phyloP scores from a whole-genome alignment of 2,113 vertebrate genomes.

The Hylia prasina region DNA sequence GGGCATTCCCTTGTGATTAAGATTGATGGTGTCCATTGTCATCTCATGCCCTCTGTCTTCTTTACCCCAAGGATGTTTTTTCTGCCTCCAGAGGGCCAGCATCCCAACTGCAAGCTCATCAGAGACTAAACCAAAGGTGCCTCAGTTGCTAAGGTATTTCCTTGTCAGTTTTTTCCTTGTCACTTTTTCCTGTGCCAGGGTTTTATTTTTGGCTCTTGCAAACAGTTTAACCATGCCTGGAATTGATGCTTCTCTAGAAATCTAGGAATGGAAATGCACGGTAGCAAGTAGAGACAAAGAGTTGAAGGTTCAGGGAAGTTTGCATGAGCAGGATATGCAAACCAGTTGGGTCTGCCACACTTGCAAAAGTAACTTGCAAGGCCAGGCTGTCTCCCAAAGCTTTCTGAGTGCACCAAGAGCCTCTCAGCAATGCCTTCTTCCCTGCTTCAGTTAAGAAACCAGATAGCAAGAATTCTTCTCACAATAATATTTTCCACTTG shows the following conservation, averaged over 20 bases:
- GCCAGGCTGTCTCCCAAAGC: background rate
- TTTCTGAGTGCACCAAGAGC: background rate
- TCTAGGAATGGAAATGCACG: background rate
- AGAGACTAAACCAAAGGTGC: background rate
- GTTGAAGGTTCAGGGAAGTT: background rate
- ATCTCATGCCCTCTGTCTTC: background rate
- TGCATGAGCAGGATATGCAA: background rate
- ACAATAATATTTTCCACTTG: background rate
- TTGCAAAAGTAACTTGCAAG: background rate
- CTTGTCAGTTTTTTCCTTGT: background rate
- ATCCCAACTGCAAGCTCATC: background rate
- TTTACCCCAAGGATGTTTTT: background rate
- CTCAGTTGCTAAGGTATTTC: background rate
- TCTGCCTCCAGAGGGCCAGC: background rate
- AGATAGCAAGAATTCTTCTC: conserved; percentile 15
- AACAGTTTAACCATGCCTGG: background rate
- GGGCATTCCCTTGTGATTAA: background rate
- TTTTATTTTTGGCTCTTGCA: background rate
- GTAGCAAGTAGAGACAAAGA: background rate
- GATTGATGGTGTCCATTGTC: background rate
- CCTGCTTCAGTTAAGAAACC: background rate
- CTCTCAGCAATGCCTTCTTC: background rate
- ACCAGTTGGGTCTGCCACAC: background rate
- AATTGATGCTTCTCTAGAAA: background rate
- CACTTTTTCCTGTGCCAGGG: background rate